phyloP scores from a whole-genome alignment of 2,888 invertebrate genomes.

The Drosophila trichaetosa region DNA sequence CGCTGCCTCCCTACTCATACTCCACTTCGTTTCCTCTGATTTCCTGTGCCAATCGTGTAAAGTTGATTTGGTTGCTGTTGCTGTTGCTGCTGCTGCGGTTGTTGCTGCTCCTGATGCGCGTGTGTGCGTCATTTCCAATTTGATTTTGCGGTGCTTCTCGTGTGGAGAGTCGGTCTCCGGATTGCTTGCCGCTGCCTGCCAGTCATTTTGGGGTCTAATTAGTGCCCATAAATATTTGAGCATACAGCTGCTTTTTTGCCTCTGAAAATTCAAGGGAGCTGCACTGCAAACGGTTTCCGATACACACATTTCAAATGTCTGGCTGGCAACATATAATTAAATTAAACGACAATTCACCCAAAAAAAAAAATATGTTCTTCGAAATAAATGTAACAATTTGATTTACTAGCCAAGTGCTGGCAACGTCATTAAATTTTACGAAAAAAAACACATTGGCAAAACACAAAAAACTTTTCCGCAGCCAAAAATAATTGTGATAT shows the following conservation, averaged over 20 bases:
- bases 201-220: slow-evolving; percentile 35
- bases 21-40: slow-evolving; percentile 32
- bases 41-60: slow-evolving; percentile 35
- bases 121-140: slow-evolving; percentile 37
- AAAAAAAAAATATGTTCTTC: slow-evolving; percentile 9
- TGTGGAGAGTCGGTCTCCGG: slow-evolving; percentile 12
- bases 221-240: slow-evolving; percentile 43
- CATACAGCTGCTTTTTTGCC: slow-evolving; percentile 1
- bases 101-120: neutral
- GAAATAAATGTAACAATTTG: slow-evolving; percentile 62
- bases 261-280: slow-evolving; percentile 3
- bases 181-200: slow-evolving; percentile 1
- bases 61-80: slow-evolving; percentile 30
- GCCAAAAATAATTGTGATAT: slow-evolving; percentile 59
- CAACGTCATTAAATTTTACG: slow-evolving; percentile 73
- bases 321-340: slow-evolving; percentile 54
- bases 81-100: slow-evolving; percentile 6
- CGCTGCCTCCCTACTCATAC: neutral
- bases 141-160: slow-evolving; percentile 39
- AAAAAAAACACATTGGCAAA: slow-evolving; percentile 15
- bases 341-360: slow-evolving; percentile 51
- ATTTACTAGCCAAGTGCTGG: slow-evolving; percentile 64
- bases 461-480: slow-evolving; percentile 45
- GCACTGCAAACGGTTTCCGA: slow-evolving; percentile 45
- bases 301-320: slow-evolving; percentile 49